phyloP scores from a whole-genome alignment of 2,888 invertebrate genomes.

The Galerucella nymphaeae region DNA sequence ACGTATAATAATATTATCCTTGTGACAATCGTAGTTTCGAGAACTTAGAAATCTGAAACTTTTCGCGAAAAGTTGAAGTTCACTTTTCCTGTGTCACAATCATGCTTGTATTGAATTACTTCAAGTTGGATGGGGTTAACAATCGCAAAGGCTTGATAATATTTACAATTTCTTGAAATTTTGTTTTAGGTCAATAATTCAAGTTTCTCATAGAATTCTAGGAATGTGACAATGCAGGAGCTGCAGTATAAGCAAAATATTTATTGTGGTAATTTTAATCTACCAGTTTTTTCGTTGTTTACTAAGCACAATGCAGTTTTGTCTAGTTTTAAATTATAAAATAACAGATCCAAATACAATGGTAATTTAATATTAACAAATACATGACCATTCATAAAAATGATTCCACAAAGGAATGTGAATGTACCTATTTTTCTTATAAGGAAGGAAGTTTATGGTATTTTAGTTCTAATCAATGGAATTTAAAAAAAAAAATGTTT shows the following conservation, averaged over 20 bases:
- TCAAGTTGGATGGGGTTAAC: neutral
- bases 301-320: constrained; percentile 8
- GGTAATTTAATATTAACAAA: neutral
- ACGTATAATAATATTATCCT: too few relatives aligned
- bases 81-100: too few relatives aligned
- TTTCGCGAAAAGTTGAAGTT: too few relatives aligned
- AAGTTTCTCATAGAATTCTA: neutral
- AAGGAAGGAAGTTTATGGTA: too few relatives aligned
- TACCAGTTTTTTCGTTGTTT: constrained; percentile 1
- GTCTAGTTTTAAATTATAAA: constrained; percentile 1
- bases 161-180: neutral
- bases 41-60: too few relatives aligned
- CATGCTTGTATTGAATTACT: neutral
- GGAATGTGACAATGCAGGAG: neutral
- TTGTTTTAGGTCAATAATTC: neutral
- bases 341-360: neutral
- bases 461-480: too few relatives aligned
- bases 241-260: neutral
- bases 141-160: neutral
- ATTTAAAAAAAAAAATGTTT: too few relatives aligned
- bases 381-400: neutral
- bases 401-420: too few relatives aligned
- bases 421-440: too few relatives aligned
- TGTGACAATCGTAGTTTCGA: too few relatives aligned
- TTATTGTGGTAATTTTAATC: constrained; percentile 1